Evolutionary conservation across 2,888 invertebrate genomes (phyloP).

Genomic region (Aphrophora alni): DNA sequence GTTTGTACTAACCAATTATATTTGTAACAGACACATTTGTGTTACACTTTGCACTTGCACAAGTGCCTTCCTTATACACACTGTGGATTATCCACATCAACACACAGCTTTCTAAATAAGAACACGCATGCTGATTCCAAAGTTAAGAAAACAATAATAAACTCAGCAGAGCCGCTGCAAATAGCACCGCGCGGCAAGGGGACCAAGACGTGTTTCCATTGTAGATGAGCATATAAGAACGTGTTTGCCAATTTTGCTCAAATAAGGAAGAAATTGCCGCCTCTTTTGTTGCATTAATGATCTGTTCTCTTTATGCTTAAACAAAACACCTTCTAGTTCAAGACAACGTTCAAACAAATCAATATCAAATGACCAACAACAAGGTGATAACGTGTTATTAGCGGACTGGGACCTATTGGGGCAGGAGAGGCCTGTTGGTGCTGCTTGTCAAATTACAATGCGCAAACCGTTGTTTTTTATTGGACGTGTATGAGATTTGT

Average conservation of each 20-base stretch:
- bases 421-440: neutral
- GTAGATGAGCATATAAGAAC: neutral
- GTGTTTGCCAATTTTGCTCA: neutral
- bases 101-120: neutral
- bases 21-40: no score
- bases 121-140: neutral
- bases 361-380: neutral
- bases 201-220: neutral
- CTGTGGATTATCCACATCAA: no score
- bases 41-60: no score
- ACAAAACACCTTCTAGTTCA: neutral
- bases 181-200: neutral
- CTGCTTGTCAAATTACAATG: neutral
- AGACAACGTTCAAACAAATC: neutral
- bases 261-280: conserved; percentile 6
- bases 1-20: no score
- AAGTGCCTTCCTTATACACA: no score
- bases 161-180: neutral
- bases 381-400: neutral
- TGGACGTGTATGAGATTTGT: no score
- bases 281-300: neutral
- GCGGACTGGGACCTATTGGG: neutral
- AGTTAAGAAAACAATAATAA: neutral
- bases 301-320: neutral
- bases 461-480: no score